These are phyloP conservation scores for Pristionchus exspectatus DNA, from an alignment of 2,888 invertebrate genomes.

Conservation along the genomic window DNA sequence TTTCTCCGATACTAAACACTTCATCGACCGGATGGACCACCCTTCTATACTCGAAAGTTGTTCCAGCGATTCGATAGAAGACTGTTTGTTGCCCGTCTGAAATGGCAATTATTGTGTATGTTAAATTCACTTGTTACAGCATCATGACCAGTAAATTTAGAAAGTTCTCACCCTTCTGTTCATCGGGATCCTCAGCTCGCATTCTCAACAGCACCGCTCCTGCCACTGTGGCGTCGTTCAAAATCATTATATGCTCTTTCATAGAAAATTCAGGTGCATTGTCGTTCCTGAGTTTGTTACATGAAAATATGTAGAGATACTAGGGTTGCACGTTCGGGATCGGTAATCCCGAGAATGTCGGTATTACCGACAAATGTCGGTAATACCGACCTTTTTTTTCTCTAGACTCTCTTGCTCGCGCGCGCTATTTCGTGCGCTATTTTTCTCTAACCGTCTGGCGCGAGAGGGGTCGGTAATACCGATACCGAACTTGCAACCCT, in stretches of 20 bases:
- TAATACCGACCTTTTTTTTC: too few species aligned
- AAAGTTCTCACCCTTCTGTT: neutral
- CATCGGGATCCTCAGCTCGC: constrained; percentile 46
- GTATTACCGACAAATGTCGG: too few species aligned
- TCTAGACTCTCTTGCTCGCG: too few species aligned
- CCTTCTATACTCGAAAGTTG: constrained; percentile 44
- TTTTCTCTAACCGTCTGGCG: too few species aligned
- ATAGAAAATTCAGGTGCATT: constrained; percentile 31
- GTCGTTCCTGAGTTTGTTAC: constrained; percentile 47
- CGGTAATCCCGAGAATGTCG: too few species aligned
- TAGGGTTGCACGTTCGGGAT: too few species aligned
- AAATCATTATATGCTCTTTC: neutral
- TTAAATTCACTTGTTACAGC: too few species aligned
- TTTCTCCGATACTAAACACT: constrained; percentile 41
- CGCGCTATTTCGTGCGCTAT: too few species aligned
- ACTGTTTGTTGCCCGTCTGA: neutral
- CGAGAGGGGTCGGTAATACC: too few species aligned
- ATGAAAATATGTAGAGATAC: too few species aligned
- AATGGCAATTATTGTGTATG: neutral
- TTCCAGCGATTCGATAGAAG: constrained; percentile 32
- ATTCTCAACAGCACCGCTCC: constrained; percentile 28
- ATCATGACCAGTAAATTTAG: too few species aligned
- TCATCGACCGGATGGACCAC: constrained; percentile 13
- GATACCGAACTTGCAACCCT: too few species aligned
- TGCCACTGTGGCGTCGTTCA: constrained; percentile 40